A percentile compares a stretch with the other conserved stretches of the same genome.
phyloP scores from a whole-genome alignment of 2,113 vertebrate species.

The Origma solitaria region DNA sequence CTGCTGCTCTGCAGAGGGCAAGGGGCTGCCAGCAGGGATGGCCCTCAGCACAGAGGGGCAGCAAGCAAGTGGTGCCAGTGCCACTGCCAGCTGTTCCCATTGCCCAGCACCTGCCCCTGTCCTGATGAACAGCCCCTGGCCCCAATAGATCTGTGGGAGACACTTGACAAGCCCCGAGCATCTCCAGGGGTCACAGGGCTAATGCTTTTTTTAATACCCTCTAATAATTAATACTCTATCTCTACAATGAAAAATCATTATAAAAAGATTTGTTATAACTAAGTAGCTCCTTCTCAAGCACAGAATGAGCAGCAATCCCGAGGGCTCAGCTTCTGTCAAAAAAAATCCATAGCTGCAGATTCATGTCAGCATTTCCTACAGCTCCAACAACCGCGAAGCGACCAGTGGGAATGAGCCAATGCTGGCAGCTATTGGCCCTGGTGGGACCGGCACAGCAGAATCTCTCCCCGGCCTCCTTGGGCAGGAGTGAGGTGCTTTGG shows the following conservation, averaged over 20 bases:
- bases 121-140: background rate
- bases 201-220: conserved; percentile 29
- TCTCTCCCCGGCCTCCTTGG: background rate
- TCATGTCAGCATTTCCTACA: background rate
- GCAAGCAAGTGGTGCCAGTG: fast-evolving
- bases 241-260: conserved; percentile 43
- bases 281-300: background rate
- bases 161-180: background rate
- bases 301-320: conserved; percentile 5
- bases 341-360: conserved; percentile 47
- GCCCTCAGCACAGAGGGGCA: background rate
- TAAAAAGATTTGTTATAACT: conserved; percentile 31
- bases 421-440: fast-evolving
- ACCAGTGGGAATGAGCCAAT: fast-evolving
- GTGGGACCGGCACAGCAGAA: fast-evolving
- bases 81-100: background rate
- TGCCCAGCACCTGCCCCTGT: background rate
- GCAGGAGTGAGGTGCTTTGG: background rate
- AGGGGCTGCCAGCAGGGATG: background rate
- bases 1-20: background rate
- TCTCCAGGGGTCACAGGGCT: background rate
- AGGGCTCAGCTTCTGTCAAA: conserved; percentile 41
- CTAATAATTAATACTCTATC: conserved; percentile 46
- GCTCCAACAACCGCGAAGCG: background rate
- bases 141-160: background rate